Conservation (phyloP, 2,113 vertebrate genomes). For the human (Homo sapiens) region GRCh38 chr4:165809001-165809500, state of each 20-base stretch:
- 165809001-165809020: no score
- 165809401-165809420: background rate
- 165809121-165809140: no score
- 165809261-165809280: background rate
- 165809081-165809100: no score
- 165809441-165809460: background rate
- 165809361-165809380: background rate
- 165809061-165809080: no score
- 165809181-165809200: no score
- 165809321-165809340: background rate
- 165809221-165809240: background rate
- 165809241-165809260: background rate
- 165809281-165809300: background rate
- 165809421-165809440: background rate
- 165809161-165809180: no score
- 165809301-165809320: background rate
- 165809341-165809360: background rate
- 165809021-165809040: no score
- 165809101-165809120: no score
- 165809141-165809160: no score
- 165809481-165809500: background rate
- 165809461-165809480: background rate
- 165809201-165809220: background rate
- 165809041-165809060: no score
- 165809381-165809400: background rate